Conservation (phyloP, 2,113 vertebrate species). For the Nothoprocta pentlandii region DNA sequence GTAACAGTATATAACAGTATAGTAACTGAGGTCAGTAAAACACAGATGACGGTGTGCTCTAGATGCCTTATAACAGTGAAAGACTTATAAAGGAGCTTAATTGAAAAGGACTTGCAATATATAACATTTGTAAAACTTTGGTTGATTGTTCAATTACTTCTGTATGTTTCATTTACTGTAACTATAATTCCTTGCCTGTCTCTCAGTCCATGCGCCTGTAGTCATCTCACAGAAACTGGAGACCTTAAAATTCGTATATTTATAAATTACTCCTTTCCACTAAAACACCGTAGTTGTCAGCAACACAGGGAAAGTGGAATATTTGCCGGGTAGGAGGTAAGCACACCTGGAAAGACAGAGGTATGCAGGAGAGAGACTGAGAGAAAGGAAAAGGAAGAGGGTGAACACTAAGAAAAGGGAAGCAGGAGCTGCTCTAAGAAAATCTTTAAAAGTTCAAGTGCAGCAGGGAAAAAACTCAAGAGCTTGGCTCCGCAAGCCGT, state of each 20-base stretch:
- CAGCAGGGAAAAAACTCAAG: constrained; percentile 45
- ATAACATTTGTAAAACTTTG: constrained; percentile 51
- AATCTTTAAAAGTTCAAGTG: constrained; percentile 44
- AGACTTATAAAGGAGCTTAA: constrained; percentile 65
- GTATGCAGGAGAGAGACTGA: constrained; percentile 6
- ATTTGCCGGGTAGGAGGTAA: constrained; percentile 52
- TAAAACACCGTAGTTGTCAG: background rate
- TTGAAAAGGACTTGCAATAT: constrained; percentile 53
- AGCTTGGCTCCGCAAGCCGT: background rate
- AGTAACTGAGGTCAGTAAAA: constrained; percentile 55
- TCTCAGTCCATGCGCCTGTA: constrained; percentile 34
- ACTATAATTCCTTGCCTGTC: constrained; percentile 23
- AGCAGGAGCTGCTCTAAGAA: constrained; percentile 39
- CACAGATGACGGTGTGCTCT: constrained; percentile 56
- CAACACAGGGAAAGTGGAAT: constrained; percentile 16
- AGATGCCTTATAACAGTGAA: constrained; percentile 60
- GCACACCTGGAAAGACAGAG: constrained; percentile 53
- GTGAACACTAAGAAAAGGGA: background rate
- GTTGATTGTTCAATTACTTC: constrained; percentile 66
- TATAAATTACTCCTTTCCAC: constrained; percentile 46
- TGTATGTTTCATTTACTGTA: constrained; percentile 55
- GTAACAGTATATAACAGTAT: constrained; percentile 55
- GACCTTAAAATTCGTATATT: constrained; percentile 39
- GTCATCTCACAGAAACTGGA: constrained; percentile 30
- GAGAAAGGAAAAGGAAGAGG: background rate